Conservation (phyloP, 2,113 vertebrate genomes). For the Cervus canadensis region DNA sequence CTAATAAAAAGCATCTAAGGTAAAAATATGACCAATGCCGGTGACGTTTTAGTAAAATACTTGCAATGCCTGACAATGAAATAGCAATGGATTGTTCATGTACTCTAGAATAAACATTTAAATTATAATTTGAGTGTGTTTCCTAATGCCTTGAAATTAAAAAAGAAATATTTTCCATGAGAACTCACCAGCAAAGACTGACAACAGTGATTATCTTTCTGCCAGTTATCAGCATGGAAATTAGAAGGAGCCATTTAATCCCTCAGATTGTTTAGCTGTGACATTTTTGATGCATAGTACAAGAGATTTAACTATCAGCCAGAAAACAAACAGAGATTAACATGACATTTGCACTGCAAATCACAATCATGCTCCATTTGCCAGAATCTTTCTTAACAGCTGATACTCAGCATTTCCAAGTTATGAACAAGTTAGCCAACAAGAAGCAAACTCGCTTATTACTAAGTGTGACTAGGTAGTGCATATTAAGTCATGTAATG, state of each 20-base stretch:
- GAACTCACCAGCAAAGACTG: conserved; percentile 40
- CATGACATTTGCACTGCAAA: conserved; percentile 50
- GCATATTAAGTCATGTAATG: neutral
- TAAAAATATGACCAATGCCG: neutral
- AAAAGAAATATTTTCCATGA: conserved; percentile 6
- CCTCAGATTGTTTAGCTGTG: conserved; percentile 41
- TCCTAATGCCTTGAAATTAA: conserved; percentile 33
- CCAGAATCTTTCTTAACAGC: conserved; percentile 34
- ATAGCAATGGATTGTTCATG: neutral
- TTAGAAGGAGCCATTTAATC: conserved; percentile 55
- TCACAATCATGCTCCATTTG: conserved; percentile 48
- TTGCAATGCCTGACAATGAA: conserved; percentile 34
- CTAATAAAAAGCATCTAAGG: neutral
- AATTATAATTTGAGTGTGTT: conserved; percentile 40
- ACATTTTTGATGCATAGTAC: conserved; percentile 42
- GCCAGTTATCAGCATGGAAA: conserved; percentile 54
- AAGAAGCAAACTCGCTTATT: conserved; percentile 46
- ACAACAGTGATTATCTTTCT: conserved; percentile 51
- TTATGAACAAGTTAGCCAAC: conserved; percentile 43
- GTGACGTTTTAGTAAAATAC: conserved; percentile 25
- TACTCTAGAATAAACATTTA: conserved; percentile 35
- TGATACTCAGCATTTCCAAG: conserved; percentile 43
- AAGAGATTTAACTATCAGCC: conserved; percentile 38
- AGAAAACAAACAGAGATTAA: conserved; percentile 59
- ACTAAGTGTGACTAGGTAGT: neutral